Evolutionary conservation across 1,140 invertebrate genomes (phyloP).

Genomic region (Pomacea maculata): DNA sequence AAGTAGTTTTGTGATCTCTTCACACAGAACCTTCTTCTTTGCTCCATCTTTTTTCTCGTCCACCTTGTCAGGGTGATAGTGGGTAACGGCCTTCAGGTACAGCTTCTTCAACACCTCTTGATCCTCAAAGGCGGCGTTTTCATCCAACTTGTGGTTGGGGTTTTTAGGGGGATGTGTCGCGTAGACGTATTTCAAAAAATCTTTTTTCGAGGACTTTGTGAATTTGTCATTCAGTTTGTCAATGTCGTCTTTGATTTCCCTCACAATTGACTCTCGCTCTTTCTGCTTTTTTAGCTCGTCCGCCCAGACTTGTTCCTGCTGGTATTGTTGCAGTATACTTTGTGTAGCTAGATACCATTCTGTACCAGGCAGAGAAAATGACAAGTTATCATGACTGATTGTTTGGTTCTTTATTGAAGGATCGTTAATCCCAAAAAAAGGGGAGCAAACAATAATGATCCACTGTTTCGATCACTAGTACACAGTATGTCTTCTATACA

Average conservation of each 20-base stretch:
- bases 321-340: slow-evolving; percentile 34
- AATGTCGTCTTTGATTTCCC: slow-evolving; percentile 36
- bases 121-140: too few species aligned
- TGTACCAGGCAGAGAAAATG: slow-evolving; percentile 16
- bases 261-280: slow-evolving; percentile 27
- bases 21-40: slow-evolving; percentile 40
- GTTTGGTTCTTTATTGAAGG: too few species aligned
- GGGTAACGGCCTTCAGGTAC: slow-evolving; percentile 39
- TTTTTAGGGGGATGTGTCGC: slow-evolving; percentile 40
- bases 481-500: too few species aligned
- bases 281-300: slow-evolving; percentile 33
- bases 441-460: too few species aligned
- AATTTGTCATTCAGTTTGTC: slow-evolving; percentile 25
- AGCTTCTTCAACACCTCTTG: slow-evolving; percentile 30
- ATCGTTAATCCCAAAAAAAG: too few species aligned
- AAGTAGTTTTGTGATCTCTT: slow-evolving; percentile 46
- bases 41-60: slow-evolving; percentile 29
- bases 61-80: slow-evolving; percentile 48
- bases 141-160: slow-evolving; percentile 23
- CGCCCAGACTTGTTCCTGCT: slow-evolving; percentile 31
- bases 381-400: too few species aligned
- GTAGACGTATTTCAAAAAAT: slow-evolving; percentile 44
- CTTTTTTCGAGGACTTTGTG: neutral
- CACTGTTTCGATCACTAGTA: too few species aligned
- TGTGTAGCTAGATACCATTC: slow-evolving; percentile 40